Evolutionary conservation across 2,113 vertebrate genomes (phyloP).

Genomic region (Protobothrops mucrosquamatus): DNA sequence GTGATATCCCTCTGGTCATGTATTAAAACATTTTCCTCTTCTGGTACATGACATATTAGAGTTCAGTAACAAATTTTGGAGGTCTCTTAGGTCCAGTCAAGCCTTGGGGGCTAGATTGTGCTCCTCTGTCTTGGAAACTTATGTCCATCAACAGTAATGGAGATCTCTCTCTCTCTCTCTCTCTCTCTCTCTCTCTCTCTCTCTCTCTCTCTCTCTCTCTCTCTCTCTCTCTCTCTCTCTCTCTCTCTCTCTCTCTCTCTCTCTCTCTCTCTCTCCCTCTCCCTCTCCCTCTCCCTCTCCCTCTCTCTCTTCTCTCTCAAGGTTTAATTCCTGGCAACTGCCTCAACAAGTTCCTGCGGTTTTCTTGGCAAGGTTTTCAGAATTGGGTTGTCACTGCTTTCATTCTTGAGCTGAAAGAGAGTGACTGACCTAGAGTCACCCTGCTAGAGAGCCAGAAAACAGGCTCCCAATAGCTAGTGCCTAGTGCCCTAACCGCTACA

Average conservation of each 20-base stretch:
- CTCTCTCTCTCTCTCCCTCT: too few relatives aligned
- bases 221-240: too few relatives aligned
- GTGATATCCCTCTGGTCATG: not conserved
- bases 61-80: not conserved
- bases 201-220: too few relatives aligned
- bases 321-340: not conserved
- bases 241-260: not conserved
- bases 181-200: too few relatives aligned
- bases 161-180: not conserved
- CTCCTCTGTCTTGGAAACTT: not conserved
- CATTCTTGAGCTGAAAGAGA: not conserved
- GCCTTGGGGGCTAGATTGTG: not conserved
- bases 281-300: too few relatives aligned
- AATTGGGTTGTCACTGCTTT: not conserved
- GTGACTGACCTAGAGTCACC: not conserved
- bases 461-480: not conserved
- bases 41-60: not conserved
- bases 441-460: not conserved
- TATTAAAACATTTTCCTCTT: not conserved
- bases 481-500: not conserved
- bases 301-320: not conserved
- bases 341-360: not conserved
- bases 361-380: not conserved
- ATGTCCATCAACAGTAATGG: not conserved
- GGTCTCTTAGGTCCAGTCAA: not conserved